Evolutionary conservation across 2,797 vertebrate genomes (phyloP).

Genomic region (Oreochromis mossambicus): DNA sequence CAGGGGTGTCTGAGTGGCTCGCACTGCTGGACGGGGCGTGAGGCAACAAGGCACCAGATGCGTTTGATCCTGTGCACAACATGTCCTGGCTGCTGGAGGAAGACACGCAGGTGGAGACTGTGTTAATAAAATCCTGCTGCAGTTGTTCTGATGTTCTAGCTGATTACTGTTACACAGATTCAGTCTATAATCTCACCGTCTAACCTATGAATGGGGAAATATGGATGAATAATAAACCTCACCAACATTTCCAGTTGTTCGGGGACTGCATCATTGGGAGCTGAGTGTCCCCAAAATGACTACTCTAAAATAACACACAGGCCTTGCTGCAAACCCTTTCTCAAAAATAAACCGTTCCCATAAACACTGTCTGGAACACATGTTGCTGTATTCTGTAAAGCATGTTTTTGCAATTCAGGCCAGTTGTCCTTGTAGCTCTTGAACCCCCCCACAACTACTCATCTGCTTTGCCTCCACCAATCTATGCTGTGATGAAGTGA

Average conservation of each 20-base stretch:
- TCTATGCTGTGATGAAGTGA: neutral
- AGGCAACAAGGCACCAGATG: constrained; percentile 68
- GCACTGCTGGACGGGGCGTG: constrained; percentile 35
- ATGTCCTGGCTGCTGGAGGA: constrained; percentile 85
- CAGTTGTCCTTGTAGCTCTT: neutral
- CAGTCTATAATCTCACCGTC: neutral
- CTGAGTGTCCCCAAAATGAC: neutral
- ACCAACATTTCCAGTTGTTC: neutral
- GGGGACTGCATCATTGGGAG: neutral
- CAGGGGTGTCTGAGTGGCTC: constrained; percentile 68
- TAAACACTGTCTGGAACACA: neutral
- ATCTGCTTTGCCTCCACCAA: neutral
- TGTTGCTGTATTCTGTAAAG: neutral
- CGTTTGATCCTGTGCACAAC: constrained; percentile 84
- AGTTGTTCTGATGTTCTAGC: neutral
- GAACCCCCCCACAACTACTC: neutral
- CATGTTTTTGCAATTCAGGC: neutral
- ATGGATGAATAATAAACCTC: neutral
- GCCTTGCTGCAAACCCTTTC: neutral
- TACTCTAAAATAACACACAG: neutral
- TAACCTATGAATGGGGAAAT: neutral
- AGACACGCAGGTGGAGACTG: neutral
- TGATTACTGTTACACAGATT: neutral
- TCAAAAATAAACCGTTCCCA: neutral
- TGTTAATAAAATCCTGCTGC: neutral